Evolutionary conservation across 2,888 invertebrate species (phyloP).

Genomic region (Calameuta idolon): DNA sequence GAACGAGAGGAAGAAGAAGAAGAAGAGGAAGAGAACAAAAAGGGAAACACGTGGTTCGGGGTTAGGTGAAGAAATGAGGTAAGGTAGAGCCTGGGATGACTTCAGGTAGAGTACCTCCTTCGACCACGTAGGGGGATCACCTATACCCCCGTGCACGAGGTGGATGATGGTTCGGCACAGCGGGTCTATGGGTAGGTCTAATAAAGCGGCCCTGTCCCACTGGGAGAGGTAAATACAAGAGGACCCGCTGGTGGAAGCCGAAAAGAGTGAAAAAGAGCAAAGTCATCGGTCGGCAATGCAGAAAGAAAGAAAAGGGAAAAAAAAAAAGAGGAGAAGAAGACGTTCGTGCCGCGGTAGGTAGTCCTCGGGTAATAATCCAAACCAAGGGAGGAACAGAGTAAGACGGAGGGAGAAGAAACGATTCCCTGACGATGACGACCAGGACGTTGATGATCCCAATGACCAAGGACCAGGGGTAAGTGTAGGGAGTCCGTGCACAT

Average conservation of each 20-base stretch:
- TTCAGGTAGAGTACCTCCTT: not conserved
- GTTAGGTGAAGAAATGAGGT: not conserved
- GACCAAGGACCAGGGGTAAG: not conserved
- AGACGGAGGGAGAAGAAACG: not conserved
- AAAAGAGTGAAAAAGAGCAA: conserved; percentile 27
- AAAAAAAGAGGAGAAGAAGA: conserved; percentile 19
- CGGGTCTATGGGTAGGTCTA: not conserved
- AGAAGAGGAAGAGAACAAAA: not conserved
- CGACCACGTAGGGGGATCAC: not conserved
- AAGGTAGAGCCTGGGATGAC: not conserved
- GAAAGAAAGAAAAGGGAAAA: conserved; percentile 9
- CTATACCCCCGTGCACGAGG: not conserved
- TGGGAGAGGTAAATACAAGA: conserved; percentile 36
- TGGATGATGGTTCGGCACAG: not conserved
- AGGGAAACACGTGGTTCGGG: not conserved
- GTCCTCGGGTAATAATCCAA: conserved; percentile 1
- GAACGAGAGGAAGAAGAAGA: not conserved
- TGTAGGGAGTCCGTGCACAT: not conserved
- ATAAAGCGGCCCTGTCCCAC: conserved; percentile 22
- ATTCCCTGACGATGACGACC: not conserved
- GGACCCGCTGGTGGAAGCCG: conserved; percentile 24
- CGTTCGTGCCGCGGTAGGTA: conserved; percentile 8
- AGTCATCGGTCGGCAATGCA: conserved; percentile 30
- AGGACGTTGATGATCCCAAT: not conserved
- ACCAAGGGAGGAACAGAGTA: not conserved